Percentiles rank a stretch among this genome's conserved stretches.
These are phyloP conservation scores for Merodon equestris DNA, from an alignment of 2,888 invertebrate genomes.

Conservation along the genomic window DNA sequence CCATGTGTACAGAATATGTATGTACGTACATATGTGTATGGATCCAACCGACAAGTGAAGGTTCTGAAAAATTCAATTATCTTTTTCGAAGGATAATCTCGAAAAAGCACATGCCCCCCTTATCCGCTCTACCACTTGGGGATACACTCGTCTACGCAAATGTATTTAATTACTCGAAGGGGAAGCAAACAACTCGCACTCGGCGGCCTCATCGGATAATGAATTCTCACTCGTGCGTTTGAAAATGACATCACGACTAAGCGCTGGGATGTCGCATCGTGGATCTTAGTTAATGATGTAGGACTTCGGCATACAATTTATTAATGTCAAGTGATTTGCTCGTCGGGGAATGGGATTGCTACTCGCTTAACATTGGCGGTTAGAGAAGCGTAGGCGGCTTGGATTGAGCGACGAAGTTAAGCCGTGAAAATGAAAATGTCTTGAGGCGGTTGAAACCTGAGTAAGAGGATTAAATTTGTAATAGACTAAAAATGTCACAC, in stretches of 20 bases:
- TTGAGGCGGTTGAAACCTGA: too few relatives aligned
- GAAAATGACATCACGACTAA: conserved; percentile 33
- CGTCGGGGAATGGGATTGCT: conserved; percentile 18
- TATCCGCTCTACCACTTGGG: neutral
- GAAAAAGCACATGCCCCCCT: conserved; percentile 1
- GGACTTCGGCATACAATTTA: conserved; percentile 31
- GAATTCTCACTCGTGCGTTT: conserved; percentile 36
- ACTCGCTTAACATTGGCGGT: too few relatives aligned
- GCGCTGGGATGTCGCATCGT: conserved; percentile 23
- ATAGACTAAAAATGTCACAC: too few relatives aligned
- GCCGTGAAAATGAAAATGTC: too few relatives aligned
- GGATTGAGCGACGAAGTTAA: too few relatives aligned
- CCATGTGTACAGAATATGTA: too few relatives aligned
- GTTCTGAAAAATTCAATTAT: conserved; percentile 60
- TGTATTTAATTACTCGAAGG: conserved; percentile 35
- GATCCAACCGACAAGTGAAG: conserved; percentile 8
- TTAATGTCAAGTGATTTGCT: conserved; percentile 41
- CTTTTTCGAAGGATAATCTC: conserved; percentile 42
- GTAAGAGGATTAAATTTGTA: too few relatives aligned
- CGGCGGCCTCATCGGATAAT: conserved; percentile 8
- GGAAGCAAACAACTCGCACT: neutral
- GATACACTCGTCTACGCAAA: conserved; percentile 12
- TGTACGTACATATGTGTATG: conserved; percentile 15
- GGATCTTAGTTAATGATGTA: conserved; percentile 35
- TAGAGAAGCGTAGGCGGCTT: too few relatives aligned